phyloP scores from a whole-genome alignment of 2,888 invertebrate species.

The Drosophila colorata region DNA sequence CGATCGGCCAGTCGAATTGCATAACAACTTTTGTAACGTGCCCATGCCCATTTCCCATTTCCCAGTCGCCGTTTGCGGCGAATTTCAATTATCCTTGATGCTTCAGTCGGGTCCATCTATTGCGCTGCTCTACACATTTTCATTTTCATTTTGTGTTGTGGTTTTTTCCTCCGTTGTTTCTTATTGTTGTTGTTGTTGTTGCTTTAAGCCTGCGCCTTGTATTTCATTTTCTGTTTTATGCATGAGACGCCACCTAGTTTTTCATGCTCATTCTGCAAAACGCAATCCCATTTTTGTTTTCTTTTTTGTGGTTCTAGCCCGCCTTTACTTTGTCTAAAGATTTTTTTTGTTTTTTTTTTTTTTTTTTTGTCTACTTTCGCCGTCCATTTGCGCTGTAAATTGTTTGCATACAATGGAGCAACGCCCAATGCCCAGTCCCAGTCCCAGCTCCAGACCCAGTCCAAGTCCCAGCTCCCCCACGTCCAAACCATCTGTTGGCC shows the following conservation, averaged over 20 bases:
- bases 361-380: conserved; percentile 21
- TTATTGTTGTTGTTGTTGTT: conserved; percentile 10
- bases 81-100: conserved; percentile 75
- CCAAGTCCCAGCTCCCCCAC: neutral
- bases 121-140: conserved; percentile 33
- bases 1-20: conserved; percentile 5
- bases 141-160: conserved; percentile 17
- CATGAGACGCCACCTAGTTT: conserved; percentile 72
- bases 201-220: conserved; percentile 49
- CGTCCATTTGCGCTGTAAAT: conserved; percentile 71
- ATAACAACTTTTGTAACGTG: conserved; percentile 16
- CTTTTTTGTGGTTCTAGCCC: conserved; percentile 2
- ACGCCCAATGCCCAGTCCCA: conserved; percentile 21
- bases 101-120: conserved; percentile 37
- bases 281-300: conserved; percentile 50
- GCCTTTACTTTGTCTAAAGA: conserved; percentile 32
- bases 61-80: conserved; percentile 48
- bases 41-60: conserved; percentile 1
- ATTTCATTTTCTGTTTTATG: conserved; percentile 76
- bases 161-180: conserved; percentile 1
- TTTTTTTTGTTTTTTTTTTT: conserved; percentile 10
- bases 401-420: conserved; percentile 74
- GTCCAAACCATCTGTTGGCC: conserved; percentile 41
- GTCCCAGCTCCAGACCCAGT: neutral
- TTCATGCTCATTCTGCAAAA: conserved; percentile 55